Base-by-base conservation (phyloP, 2,113 vertebrate species). In the Motacilla alba region DNA sequence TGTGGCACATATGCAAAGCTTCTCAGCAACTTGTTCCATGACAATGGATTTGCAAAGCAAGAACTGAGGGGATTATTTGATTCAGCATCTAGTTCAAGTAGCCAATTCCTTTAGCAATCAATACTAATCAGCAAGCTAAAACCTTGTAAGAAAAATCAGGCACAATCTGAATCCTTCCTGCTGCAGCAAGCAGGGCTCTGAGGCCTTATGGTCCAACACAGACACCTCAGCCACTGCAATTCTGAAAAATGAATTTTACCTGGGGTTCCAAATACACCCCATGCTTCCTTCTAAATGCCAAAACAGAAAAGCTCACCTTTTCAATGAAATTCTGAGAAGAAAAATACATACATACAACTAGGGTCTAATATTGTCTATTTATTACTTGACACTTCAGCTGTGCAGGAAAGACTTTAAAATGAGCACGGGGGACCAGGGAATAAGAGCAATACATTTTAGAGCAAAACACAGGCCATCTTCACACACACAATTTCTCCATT, bases 91-190 rank as follows among this genome's bases (percentile, higher is more conserved):
- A 98, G 97, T 98, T 62, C 95, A 98, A 98, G 97, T 95, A 95
- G 97, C 97, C 98, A 97, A 97, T 98, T 98, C 97, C 91, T 89
- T 95, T 87, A 93, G 92, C 97, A 97, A 98, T 98, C 98, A 98
- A 98, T 98, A 98, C 93, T 97, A 98, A 98, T 98, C 97, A 98
- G 98, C 92, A 55, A 81, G 81, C 91, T 94, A 87, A 94, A 95
- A 89, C 86, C 93, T 96, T 93, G 41, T 78, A 89, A 97, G 80
- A 97, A 97, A 98, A 97, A 91, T 83, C 92, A 94, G 97, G 97
- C 95, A 96, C 88, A 83, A 94, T 94, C 85, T 87, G 97, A 98
- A 98, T 97, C 95, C 93, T 95, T 96, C 92, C 95, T 81, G 84
- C 77, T 50, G 73, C 80, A 96, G 91, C 90, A 93, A 93, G 72